These are phyloP conservation scores for Enteromius paludinosus DNA, from an alignment of 2,797 vertebrate species.

Conservation along the genomic window DNA sequence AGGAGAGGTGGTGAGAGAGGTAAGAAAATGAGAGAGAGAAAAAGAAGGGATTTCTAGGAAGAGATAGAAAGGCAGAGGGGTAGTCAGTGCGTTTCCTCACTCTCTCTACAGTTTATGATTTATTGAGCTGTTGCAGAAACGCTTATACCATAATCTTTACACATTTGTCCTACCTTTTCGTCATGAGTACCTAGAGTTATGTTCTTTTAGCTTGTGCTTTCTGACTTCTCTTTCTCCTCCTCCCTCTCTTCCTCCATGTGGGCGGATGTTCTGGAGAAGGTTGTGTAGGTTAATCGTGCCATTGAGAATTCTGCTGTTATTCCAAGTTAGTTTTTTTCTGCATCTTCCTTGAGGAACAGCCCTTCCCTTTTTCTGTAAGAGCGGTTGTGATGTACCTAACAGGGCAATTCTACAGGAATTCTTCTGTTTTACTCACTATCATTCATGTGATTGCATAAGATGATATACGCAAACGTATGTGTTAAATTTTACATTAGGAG, in stretches of 20 bases:
- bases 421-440: too few relatives aligned
- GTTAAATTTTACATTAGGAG: too few relatives aligned
- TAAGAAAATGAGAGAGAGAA: constrained; percentile 24
- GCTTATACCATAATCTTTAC: constrained; percentile 9
- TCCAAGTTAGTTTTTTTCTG: constrained; percentile 27
- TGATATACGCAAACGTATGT: too few relatives aligned
- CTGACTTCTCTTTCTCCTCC: background rate
- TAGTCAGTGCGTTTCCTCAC: background rate
- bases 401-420: background rate
- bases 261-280: constrained; percentile 28
- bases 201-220: background rate
- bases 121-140: constrained; percentile 21
- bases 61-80: background rate
- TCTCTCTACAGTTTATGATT: constrained; percentile 30
- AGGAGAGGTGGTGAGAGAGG: background rate
- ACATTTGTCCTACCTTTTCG: constrained; percentile 19
- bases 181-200: constrained; percentile 7
- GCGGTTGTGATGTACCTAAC: constrained; percentile 3
- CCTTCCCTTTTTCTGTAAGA: constrained; percentile 26
- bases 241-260: constrained; percentile 12
- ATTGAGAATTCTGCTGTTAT: constrained; percentile 29
- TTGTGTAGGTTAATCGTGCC: constrained; percentile 31
- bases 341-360: constrained; percentile 19
- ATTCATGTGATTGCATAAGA: too few relatives aligned
- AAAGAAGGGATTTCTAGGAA: background rate